A percentile compares a stretch with the other conserved stretches of the same genome.
Conservation (phyloP, 92 coral and sea anemone species). For the Bergia puertoricense region DNA sequence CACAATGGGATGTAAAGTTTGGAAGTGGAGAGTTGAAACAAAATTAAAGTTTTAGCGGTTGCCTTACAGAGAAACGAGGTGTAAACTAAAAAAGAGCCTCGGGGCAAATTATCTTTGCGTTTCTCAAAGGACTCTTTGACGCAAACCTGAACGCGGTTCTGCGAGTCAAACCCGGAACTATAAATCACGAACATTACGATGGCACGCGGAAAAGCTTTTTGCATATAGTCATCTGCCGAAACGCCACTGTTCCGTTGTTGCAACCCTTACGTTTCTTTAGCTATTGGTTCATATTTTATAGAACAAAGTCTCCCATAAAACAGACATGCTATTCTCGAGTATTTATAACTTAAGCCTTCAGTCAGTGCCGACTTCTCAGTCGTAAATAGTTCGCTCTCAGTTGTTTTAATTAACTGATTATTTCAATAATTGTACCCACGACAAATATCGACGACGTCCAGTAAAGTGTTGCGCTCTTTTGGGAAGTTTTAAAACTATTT, state of each 20-base stretch:
- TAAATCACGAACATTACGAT: background rate
- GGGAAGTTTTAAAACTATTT: background rate
- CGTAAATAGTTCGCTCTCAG: background rate
- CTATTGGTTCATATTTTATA: background rate
- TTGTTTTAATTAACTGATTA: background rate
- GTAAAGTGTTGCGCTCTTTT: background rate
- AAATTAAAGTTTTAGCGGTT: background rate
- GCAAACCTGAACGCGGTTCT: background rate
- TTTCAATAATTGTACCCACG: background rate
- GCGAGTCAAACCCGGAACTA: slow-evolving; percentile 31
- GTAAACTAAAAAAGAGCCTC: background rate
- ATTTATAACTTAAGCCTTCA: background rate
- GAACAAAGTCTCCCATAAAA: background rate
- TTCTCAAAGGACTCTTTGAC: background rate
- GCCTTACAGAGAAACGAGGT: too few relatives aligned
- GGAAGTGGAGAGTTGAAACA: background rate
- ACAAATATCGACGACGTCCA: background rate
- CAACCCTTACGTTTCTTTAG: background rate
- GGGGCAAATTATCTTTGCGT: background rate
- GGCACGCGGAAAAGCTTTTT: slow-evolving; percentile 36
- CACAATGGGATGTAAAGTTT: background rate
- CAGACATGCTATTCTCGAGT: background rate
- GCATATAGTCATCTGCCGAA: background rate
- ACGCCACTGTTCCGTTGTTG: background rate
- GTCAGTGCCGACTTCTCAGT: background rate